phyloP scores from a whole-genome alignment of 2,113 vertebrate genomes.

The Aplodontia rufa region DNA sequence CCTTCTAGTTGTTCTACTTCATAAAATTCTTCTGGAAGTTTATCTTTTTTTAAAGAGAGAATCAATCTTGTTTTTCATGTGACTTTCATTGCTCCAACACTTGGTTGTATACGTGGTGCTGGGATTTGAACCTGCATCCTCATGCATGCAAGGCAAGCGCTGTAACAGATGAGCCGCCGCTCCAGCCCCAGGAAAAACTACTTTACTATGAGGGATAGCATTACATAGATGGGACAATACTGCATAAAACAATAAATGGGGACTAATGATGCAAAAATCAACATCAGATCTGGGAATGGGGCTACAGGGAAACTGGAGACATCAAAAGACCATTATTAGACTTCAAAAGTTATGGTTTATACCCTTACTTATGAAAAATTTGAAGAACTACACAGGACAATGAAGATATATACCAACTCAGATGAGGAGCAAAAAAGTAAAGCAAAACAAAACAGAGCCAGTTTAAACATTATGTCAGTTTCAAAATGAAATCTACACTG shows the following conservation, averaged over 20 bases:
- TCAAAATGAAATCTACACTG: constrained; percentile 46
- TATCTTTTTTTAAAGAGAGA: too few species aligned
- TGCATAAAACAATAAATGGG: not conserved
- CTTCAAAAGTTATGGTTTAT: constrained; percentile 30
- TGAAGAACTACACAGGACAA: constrained; percentile 45
- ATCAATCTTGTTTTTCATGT: too few species aligned
- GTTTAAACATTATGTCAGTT: constrained; percentile 52
- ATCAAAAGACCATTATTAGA: constrained; percentile 10
- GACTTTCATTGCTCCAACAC: too few species aligned
- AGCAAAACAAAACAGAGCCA: constrained; percentile 17
- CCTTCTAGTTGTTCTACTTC: too few species aligned
- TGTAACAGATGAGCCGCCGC: too few species aligned
- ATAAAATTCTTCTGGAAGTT: too few species aligned
- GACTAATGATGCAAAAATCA: constrained; percentile 20
- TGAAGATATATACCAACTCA: constrained; percentile 14
- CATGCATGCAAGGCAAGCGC: too few species aligned
- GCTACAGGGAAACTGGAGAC: constrained; percentile 29
- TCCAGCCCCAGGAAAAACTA: too few species aligned
- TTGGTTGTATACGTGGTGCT: too few species aligned
- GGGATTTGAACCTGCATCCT: too few species aligned
- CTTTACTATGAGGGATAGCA: not conserved
- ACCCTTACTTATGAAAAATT: constrained; percentile 33
- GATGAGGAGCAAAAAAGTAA: constrained; percentile 50
- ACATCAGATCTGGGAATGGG: constrained; percentile 30
- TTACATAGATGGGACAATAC: not conserved